Conservation (phyloP, 2,113 vertebrate genomes). For the Gracilinanus agilis region DNA sequence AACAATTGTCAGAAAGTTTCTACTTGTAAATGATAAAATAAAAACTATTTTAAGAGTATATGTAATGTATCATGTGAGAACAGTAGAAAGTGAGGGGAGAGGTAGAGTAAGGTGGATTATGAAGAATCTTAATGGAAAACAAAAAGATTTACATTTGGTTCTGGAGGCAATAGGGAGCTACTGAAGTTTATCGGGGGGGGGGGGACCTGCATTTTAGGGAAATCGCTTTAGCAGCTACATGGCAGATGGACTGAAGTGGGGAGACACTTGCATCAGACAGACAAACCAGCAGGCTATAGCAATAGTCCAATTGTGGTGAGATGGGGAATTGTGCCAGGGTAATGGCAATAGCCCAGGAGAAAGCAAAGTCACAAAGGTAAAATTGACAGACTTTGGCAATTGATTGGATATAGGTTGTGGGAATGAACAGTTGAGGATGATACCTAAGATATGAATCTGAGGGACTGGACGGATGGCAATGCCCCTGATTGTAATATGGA, state of each 20-base stretch:
- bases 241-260: neutral
- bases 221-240: neutral
- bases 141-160: neutral
- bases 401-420: neutral
- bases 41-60: neutral
- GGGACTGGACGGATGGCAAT: neutral
- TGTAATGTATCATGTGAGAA: neutral
- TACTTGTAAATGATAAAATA: no score
- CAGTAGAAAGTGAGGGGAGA: no score
- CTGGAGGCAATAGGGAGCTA: neutral
- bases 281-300: neutral
- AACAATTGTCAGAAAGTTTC: no score
- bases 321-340: neutral
- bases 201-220: neutral
- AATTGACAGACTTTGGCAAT: neutral
- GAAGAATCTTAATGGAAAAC: neutral
- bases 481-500: neutral
- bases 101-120: neutral
- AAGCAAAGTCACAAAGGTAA: neutral
- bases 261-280: neutral
- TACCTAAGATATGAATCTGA: neutral
- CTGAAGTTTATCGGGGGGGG: neutral
- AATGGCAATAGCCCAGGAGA: neutral
- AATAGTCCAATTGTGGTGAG: neutral
- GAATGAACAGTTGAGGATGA: neutral